These are phyloP conservation scores for Corbicula japonica DNA, from an alignment of 2,888 invertebrate species.

Conservation along the genomic window DNA sequence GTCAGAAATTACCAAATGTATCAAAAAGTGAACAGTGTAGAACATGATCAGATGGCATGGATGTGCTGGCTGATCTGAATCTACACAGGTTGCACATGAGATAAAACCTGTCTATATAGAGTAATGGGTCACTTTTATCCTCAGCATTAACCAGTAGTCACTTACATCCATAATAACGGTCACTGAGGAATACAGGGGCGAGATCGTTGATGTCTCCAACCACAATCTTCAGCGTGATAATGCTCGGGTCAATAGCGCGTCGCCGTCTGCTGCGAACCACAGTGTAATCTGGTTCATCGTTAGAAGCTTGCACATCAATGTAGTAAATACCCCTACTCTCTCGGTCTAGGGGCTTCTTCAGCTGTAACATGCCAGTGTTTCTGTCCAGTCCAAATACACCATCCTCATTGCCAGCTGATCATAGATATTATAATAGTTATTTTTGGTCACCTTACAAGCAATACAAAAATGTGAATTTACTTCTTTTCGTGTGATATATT, in stretches of 20 bases:
- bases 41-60: no score
- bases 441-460: no score
- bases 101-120: no score
- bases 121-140: no score
- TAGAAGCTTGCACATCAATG: constrained; percentile 93
- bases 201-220: constrained; percentile 90
- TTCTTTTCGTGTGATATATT: no score
- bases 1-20: no score
- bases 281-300: constrained; percentile 88
- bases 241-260: constrained; percentile 88
- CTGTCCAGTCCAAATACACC: constrained; percentile 93
- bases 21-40: no score
- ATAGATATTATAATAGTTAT: no score
- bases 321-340: constrained; percentile 92
- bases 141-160: constrained; percentile 34
- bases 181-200: constrained; percentile 91
- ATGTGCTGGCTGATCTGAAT: no score
- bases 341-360: constrained; percentile 93
- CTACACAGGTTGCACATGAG: no score
- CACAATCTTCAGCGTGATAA: constrained; percentile 91
- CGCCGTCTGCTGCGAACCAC: constrained; percentile 69
- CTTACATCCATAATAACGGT: constrained; percentile 90
- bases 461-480: no score
- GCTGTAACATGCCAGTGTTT: constrained; percentile 90
- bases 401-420: constrained; percentile 91